phyloP scores from a whole-genome alignment of 2,113 vertebrate genomes.

The Carassius auratus region DNA sequence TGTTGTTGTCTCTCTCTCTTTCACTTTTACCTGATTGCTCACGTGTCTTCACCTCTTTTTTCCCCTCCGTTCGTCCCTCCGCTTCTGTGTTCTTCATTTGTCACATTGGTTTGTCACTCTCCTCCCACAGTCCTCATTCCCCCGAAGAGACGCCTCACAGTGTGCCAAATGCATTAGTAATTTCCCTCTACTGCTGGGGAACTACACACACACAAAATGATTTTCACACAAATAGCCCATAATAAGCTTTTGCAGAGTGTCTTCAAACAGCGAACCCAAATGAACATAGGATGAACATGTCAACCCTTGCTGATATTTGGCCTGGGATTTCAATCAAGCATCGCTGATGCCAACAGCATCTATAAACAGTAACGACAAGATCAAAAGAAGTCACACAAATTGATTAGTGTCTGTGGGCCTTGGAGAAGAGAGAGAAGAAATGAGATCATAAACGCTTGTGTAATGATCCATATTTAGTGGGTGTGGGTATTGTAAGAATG shows the following conservation, averaged over 20 bases:
- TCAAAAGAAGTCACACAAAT: slow-evolving; percentile 38
- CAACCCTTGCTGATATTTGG: slow-evolving; percentile 19
- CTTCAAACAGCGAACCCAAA: slow-evolving; percentile 30
- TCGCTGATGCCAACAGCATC: slow-evolving; percentile 32
- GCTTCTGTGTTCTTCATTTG: neutral
- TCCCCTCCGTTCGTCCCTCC: neutral
- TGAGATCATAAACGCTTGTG: slow-evolving; percentile 45
- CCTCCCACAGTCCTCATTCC: slow-evolving; percentile 39
- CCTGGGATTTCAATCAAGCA: slow-evolving; percentile 5
- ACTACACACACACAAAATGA: neutral
- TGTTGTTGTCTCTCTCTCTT: slow-evolving; percentile 17
- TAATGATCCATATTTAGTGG: slow-evolving; percentile 55
- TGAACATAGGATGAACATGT: slow-evolving; percentile 30
- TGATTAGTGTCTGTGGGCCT: slow-evolving; percentile 45
- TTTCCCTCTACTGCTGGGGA: slow-evolving; percentile 30
- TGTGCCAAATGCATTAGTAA: slow-evolving; percentile 50
- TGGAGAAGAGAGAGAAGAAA: slow-evolving; percentile 24
- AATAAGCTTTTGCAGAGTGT: slow-evolving; percentile 29
- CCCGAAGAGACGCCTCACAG: slow-evolving; percentile 34
- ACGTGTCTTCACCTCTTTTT: slow-evolving; percentile 5
- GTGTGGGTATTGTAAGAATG: slow-evolving; percentile 25
- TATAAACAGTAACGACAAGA: slow-evolving; percentile 31
- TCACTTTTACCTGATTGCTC: slow-evolving; percentile 8
- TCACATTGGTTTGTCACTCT: slow-evolving; percentile 43
- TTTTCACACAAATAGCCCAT: slow-evolving; percentile 3